These are phyloP conservation scores for Zenarchopterus dispar DNA, from an alignment of 2,797 vertebrate species.

Conservation along the genomic window DNA sequence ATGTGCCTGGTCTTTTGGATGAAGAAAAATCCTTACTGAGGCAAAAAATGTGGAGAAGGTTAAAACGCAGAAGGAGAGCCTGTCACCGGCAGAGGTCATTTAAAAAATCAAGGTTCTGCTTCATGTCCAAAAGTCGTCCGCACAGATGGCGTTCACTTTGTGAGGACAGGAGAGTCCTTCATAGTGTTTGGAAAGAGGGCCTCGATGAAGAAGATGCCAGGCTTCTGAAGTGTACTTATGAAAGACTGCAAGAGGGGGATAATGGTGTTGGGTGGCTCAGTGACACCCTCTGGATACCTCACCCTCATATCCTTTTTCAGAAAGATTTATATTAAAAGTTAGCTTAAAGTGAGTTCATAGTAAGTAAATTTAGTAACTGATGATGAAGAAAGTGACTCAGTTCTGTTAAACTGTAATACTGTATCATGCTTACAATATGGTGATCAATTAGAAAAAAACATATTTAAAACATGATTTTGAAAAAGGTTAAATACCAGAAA, in stretches of 20 bases:
- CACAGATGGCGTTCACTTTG: constrained; percentile 81
- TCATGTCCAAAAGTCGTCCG: constrained; percentile 67
- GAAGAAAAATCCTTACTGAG: constrained; percentile 36
- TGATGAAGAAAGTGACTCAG: too few species aligned
- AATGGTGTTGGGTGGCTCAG: constrained; percentile 90
- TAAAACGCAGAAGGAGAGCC: constrained; percentile 69
- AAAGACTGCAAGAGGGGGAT: constrained; percentile 87
- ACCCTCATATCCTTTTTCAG: constrained; percentile 94
- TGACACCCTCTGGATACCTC: constrained; percentile 90
- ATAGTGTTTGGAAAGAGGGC: constrained; percentile 91
- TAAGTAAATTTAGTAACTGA: too few species aligned
- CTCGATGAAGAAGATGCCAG: constrained; percentile 92
- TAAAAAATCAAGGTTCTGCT: constrained; percentile 66
- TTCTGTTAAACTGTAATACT: too few species aligned
- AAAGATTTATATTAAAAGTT: background rate
- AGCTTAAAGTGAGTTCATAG: too few species aligned
- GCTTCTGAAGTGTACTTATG: constrained; percentile 87
- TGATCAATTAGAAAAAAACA: too few species aligned
- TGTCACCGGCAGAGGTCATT: constrained; percentile 76
- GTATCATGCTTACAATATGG: too few species aligned
- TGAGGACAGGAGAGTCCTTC: constrained; percentile 90
- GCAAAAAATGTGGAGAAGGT: constrained; percentile 64
- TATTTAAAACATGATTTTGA: too few species aligned
- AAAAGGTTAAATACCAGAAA: too few species aligned
- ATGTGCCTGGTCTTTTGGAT: constrained; percentile 66